A percentile compares a stretch with the other conserved stretches of the same genome.
Conservation (phyloP, 2,113 vertebrate genomes). For the Bothrops jararaca region DNA sequence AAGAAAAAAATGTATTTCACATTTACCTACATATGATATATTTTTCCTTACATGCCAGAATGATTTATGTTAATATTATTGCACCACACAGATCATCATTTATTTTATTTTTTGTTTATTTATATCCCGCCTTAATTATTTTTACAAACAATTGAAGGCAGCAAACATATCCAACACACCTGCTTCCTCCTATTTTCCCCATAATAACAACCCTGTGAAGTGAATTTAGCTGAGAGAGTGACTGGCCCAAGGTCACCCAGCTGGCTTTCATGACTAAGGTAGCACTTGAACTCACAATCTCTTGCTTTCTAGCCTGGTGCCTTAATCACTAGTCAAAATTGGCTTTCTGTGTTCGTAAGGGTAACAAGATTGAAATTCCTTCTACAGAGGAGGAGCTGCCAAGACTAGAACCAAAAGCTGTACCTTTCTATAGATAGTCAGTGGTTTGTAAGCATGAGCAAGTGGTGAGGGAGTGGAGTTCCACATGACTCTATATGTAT, state of each 20-base stretch:
- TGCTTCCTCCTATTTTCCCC: background rate
- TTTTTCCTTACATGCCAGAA: background rate
- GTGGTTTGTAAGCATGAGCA: too few species aligned
- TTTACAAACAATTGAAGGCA: background rate
- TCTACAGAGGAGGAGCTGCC: too few species aligned
- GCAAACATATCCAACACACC: background rate
- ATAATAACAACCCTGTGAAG: background rate
- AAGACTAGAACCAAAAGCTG: too few species aligned
- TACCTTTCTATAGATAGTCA: too few species aligned
- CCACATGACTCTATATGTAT: too few species aligned
- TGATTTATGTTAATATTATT: background rate
- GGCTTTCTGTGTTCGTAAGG: too few species aligned
- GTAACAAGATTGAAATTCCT: too few species aligned
- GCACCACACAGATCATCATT: background rate
- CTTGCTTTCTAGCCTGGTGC: too few species aligned
- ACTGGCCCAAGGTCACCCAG: background rate
- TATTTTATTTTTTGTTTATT: background rate
- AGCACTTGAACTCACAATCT: too few species aligned
- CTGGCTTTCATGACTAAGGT: background rate
- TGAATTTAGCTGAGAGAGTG: background rate
- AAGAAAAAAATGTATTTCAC: background rate
- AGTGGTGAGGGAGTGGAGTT: too few species aligned
- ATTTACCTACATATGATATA: background rate
- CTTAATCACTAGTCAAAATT: too few species aligned
- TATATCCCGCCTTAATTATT: background rate